Percentiles rank a stretch among this genome's conserved stretches.
Conservation (phyloP, 2,888 invertebrate species). For the Drosophila kambysellisi region DNA sequence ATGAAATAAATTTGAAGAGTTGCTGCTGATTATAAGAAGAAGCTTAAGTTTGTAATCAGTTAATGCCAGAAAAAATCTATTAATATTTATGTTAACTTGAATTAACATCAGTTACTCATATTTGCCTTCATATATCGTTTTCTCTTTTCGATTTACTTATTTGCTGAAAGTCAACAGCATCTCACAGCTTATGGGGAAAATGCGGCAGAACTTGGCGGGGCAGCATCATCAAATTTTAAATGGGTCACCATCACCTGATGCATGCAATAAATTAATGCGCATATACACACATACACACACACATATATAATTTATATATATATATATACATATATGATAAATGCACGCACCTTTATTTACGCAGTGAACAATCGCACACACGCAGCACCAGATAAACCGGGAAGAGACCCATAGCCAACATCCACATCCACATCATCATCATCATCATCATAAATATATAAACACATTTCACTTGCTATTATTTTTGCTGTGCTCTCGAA, state of each 20-base stretch:
- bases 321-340: background rate
- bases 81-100: background rate
- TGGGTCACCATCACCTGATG: slow-evolving; percentile 79
- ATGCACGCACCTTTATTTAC: slow-evolving; percentile 30
- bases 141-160: background rate
- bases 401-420: slow-evolving; percentile 9
- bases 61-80: background rate
- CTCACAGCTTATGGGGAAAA: slow-evolving; percentile 19
- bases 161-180: background rate
- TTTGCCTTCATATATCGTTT: background rate
- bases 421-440: slow-evolving; percentile 26
- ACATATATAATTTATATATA: background rate
- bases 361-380: slow-evolving; percentile 20
- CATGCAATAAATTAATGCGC: slow-evolving; percentile 58
- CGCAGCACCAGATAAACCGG: background rate
- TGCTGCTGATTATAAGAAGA: background rate
- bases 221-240: slow-evolving; percentile 69
- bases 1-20: slow-evolving; percentile 22
- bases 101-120: background rate
- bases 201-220: slow-evolving; percentile 8
- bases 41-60: background rate
- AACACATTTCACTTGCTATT: slow-evolving; percentile 64
- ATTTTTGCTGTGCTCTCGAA: slow-evolving; percentile 38
- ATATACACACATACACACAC: slow-evolving; percentile 9
- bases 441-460: slow-evolving; percentile 50